phyloP scores from a whole-genome alignment of 1,140 invertebrate genomes.

The Rhynchophorus ferrugineus region DNA sequence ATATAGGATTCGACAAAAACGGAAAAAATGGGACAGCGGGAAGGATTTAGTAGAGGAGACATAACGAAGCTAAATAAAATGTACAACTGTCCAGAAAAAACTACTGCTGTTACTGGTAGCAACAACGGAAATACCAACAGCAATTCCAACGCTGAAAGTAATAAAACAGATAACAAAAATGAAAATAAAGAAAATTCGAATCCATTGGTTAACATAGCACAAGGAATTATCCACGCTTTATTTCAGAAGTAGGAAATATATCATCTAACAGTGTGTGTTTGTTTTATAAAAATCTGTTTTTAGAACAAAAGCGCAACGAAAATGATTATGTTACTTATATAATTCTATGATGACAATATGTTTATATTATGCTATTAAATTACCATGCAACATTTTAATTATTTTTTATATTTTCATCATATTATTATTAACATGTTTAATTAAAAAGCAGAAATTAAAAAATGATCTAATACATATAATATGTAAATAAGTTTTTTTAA shows the following conservation, averaged over 20 bases:
- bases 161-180: neutral
- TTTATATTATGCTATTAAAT: no score
- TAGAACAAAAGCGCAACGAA: no score
- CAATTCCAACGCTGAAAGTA: neutral
- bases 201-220: constrained; percentile 15
- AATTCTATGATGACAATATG: no score
- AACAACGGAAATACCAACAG: neutral
- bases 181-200: constrained; percentile 14
- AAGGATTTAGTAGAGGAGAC: constrained; percentile 63
- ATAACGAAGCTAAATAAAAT: constrained; percentile 66
- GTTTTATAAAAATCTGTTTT: no score
- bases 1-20: constrained; percentile 25
- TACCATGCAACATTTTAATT: no score
- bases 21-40: constrained; percentile 55
- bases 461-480: no score
- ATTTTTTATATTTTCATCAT: no score
- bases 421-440: no score
- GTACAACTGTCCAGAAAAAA: constrained; percentile 55
- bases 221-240: constrained; percentile 16
- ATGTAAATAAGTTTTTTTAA: no score
- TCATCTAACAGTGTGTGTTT: no score
- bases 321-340: no score
- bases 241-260: constrained; percentile 15
- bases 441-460: no score
- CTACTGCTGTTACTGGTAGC: constrained; percentile 11